Percentiles rank a stretch among this genome's conserved stretches.
phyloP scores from a whole-genome alignment of 2,113 vertebrate genomes.

The Sinocyclocheilus anophthalmus region DNA sequence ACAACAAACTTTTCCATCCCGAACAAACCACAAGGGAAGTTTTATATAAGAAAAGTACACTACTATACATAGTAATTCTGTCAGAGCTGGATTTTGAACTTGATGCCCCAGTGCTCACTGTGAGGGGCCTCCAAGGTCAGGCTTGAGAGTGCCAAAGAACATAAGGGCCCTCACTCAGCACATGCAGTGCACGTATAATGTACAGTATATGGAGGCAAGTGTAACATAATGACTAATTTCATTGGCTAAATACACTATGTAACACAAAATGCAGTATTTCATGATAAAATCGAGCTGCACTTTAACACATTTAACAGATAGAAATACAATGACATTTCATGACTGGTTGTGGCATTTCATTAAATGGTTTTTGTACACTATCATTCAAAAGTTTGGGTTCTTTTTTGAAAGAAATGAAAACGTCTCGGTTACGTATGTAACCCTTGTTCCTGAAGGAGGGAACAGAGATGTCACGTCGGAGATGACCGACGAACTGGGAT shows the following conservation, averaged over 20 bases:
- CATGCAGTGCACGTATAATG: neutral
- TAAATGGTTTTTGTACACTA: neutral
- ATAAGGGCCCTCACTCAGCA: neutral
- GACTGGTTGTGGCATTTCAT: neutral
- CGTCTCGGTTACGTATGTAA: no score
- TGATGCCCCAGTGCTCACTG: neutral
- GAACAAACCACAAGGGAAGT: conserved; percentile 8
- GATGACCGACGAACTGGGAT: no score
- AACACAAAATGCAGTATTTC: neutral
- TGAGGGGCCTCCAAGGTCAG: neutral
- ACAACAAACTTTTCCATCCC: conserved; percentile 1
- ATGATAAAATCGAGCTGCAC: neutral
- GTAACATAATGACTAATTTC: neutral
- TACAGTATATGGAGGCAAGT: neutral
- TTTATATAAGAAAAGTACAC: neutral
- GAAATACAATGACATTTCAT: neutral
- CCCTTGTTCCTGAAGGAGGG: no score
- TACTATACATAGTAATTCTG: neutral
- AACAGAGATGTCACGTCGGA: no score
- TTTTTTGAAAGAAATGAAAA: no score
- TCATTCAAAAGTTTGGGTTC: neutral
- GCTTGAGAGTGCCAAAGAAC: neutral
- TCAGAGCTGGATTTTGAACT: neutral
- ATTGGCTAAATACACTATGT: neutral
- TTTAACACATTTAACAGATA: neutral